Conservation (phyloP, 2,113 vertebrate genomes). For the Collichthys lucidus region DNA sequence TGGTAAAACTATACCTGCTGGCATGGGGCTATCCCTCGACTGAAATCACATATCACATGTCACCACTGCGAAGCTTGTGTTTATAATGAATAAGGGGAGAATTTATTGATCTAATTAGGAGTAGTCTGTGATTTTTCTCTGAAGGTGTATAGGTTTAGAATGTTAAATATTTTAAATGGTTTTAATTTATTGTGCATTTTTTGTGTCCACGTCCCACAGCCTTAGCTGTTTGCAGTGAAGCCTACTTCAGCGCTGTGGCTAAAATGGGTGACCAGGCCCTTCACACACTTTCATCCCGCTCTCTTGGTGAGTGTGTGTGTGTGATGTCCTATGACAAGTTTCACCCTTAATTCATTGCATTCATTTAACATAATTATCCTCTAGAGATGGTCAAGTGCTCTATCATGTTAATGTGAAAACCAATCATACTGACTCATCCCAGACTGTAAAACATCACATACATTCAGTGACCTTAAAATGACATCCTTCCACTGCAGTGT, state of each 20-base stretch:
- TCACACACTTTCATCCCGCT: constrained; percentile 89
- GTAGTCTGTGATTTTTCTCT: neutral
- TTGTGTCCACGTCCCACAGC: constrained; percentile 73
- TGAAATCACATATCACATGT: constrained; percentile 60
- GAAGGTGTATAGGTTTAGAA: neutral
- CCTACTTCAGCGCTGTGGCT: constrained; percentile 91
- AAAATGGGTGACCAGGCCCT: constrained; percentile 94
- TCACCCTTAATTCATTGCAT: constrained; percentile 16
- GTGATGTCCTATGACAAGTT: constrained; percentile 5
- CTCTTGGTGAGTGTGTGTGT: constrained; percentile 87
- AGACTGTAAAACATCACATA: constrained; percentile 5
- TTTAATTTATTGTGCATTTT: neutral
- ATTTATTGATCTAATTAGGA: constrained; percentile 1
- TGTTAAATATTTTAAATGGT: neutral
- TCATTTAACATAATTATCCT: constrained; percentile 1
- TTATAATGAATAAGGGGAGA: constrained; percentile 28
- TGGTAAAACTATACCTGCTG: constrained; percentile 57
- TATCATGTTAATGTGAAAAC: constrained; percentile 9
- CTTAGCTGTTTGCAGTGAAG: constrained; percentile 89
- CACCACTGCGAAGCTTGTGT: constrained; percentile 13
- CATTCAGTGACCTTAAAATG: constrained; percentile 1
- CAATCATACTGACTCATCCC: neutral
- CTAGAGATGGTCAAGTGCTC: constrained; percentile 3
- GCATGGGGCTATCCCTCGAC: constrained; percentile 51
- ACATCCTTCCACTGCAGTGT: too few relatives aligned